Conservation (phyloP, 2,113 vertebrate species). For the Melanerpes formicivorus region DNA sequence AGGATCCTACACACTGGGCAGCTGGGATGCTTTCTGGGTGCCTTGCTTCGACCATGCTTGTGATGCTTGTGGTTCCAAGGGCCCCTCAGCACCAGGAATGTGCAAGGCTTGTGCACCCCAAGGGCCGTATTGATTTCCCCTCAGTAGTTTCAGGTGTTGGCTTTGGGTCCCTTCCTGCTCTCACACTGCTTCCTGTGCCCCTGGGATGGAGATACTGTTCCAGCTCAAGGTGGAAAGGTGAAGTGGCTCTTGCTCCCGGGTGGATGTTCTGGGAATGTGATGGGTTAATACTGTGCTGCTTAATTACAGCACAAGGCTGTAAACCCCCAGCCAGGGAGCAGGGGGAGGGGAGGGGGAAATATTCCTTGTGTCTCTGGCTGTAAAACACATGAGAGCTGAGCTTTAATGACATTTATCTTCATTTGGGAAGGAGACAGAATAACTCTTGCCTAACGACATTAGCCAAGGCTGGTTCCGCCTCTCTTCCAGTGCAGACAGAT, state of each 20-base stretch:
- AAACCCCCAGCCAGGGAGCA: neutral
- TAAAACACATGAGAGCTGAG: neutral
- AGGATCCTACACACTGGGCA: neutral
- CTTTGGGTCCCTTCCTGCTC: neutral
- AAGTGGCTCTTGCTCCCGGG: neutral
- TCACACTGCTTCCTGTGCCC: fast-evolving
- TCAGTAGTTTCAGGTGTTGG: neutral
- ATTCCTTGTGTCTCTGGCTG: neutral
- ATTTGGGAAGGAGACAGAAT: neutral
- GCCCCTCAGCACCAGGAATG: fast-evolving
- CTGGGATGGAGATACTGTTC: no score
- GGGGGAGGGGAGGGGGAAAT: neutral
- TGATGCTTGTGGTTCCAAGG: fast-evolving
- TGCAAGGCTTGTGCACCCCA: no score
- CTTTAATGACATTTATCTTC: constrained; percentile 5
- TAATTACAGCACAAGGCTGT: neutral
- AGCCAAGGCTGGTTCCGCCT: neutral
- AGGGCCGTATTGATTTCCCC: neutral
- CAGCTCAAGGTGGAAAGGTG: neutral
- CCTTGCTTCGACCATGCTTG: neutral
- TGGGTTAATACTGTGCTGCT: neutral
- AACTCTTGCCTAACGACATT: neutral
- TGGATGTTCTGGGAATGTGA: neutral
- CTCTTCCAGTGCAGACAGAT: neutral
- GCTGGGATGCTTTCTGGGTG: neutral